phyloP scores from a whole-genome alignment of 1,140 invertebrate species.

The Bombus waltoni region DNA sequence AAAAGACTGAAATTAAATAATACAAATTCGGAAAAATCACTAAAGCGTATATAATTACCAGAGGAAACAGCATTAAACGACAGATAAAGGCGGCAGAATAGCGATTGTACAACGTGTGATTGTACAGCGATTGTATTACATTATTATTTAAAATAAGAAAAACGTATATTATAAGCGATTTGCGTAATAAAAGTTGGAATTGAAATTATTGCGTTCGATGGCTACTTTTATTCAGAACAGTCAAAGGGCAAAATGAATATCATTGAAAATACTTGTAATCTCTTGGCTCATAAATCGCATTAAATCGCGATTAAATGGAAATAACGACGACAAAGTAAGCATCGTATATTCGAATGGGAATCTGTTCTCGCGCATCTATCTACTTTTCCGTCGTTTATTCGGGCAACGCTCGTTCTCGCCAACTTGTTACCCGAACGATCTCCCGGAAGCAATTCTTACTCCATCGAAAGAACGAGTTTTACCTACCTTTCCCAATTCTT shows the following conservation, averaged over 20 bases:
- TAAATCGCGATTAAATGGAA: conserved; percentile 19
- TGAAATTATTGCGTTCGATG: not conserved
- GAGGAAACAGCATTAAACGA: too few relatives aligned
- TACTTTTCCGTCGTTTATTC: not conserved
- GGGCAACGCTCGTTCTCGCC: not conserved
- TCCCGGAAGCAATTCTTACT: not conserved
- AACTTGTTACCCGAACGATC: not conserved
- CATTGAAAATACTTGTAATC: conserved; percentile 13
- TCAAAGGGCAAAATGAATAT: not conserved
- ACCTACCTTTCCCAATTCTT: not conserved
- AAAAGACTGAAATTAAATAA: too few relatives aligned
- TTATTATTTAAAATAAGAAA: conserved; percentile 14
- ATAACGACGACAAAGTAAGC: not conserved
- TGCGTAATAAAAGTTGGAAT: conserved; percentile 1
- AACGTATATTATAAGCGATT: not conserved
- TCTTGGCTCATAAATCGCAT: not conserved
- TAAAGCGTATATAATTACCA: too few relatives aligned
- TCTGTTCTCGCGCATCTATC: conserved; percentile 2
- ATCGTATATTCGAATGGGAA: not conserved
- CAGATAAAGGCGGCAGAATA: too few relatives aligned
- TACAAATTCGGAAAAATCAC: too few relatives aligned
- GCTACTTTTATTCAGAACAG: not conserved
- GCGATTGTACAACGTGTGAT: too few relatives aligned
- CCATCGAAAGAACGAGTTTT: not conserved
- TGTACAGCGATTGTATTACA: not conserved